Evolutionary conservation across 1,140 invertebrate genomes (phyloP), one percentile per base, ranked within the genome.

Genomic region (Campoletis sonorensis): DNA sequence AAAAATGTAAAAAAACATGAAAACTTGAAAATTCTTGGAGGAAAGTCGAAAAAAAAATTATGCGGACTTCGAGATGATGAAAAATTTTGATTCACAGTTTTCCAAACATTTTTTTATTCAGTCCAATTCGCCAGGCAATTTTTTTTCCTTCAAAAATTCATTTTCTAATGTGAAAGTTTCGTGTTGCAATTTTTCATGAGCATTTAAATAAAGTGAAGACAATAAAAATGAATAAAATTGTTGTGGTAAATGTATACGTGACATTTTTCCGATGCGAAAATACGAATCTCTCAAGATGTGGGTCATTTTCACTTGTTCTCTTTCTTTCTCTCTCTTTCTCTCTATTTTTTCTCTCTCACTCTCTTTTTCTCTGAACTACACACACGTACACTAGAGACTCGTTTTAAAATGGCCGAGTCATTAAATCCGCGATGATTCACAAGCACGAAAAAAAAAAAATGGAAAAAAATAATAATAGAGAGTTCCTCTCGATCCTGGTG

Each of bases 291-390:
- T 1, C 64, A 16, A 71, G 16, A 71, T 37, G 30, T 71, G 68
- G 79, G 79, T 75, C 79, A 80, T 73, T 80, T 80, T 80, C 79
- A 80, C 79, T 75, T 30, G 71, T 68, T 1, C 27, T 30, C 21
- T 71, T 30, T 71, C 33, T 72, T 15, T 8, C 27, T 1, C 27
- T 30, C 21, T 71, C 16, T 71, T 18, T 72, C 27, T 8, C 27
- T 23, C 5, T 23, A 5, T n/a, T 71, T 30, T 71, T 71, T 71
- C 45, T 27, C 49, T 37, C 15, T 45, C 73, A 79, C 58, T 73
- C 45, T 68, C 18, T 45, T 79, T 18, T 45, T 45, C 40, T 45
- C 40, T 45, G 40, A 45, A 45, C 40, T 5, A 54, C n/a, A 54
- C n/a, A n/a, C 3, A 8, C 5, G 8, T 54, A 54, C n/a, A 54